Evolutionary conservation across 2,797 vertebrate species (phyloP).

Genomic region (Cirrhinus molitorella): DNA sequence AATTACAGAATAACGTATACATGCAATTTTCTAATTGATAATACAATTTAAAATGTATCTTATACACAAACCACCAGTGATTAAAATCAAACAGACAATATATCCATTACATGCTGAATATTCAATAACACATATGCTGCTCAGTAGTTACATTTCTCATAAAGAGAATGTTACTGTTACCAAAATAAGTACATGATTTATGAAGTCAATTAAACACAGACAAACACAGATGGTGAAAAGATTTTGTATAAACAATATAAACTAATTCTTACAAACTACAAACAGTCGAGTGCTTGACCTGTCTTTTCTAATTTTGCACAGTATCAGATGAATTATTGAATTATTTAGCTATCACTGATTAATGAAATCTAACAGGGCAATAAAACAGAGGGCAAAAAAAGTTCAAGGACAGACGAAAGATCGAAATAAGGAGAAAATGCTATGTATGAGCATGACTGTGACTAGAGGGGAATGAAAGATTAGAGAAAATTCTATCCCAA

Average conservation of each 20-base stretch:
- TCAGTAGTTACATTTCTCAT: background rate
- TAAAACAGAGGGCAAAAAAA: background rate
- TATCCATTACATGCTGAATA: background rate
- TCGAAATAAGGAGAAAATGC: background rate
- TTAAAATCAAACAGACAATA: background rate
- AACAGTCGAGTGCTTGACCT: too few species aligned
- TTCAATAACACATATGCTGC: background rate
- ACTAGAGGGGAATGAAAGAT: background rate
- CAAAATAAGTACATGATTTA: too few species aligned
- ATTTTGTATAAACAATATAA: too few species aligned
- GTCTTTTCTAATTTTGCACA: too few species aligned
- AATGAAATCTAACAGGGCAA: background rate
- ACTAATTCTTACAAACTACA: too few species aligned
- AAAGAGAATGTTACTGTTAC: background rate
- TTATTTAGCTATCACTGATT: too few species aligned
- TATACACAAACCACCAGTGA: background rate
- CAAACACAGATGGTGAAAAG: too few species aligned
- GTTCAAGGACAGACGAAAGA: background rate
- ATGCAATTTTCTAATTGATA: background rate
- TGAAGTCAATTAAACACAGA: too few species aligned
- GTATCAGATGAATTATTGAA: too few species aligned
- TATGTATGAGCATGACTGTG: background rate
- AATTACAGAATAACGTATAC: background rate
- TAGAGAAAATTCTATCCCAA: background rate
- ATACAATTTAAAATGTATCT: background rate